Base-by-base conservation (phyloP, 1,140 invertebrate species). In the Trachelipus rathkii region DNA sequence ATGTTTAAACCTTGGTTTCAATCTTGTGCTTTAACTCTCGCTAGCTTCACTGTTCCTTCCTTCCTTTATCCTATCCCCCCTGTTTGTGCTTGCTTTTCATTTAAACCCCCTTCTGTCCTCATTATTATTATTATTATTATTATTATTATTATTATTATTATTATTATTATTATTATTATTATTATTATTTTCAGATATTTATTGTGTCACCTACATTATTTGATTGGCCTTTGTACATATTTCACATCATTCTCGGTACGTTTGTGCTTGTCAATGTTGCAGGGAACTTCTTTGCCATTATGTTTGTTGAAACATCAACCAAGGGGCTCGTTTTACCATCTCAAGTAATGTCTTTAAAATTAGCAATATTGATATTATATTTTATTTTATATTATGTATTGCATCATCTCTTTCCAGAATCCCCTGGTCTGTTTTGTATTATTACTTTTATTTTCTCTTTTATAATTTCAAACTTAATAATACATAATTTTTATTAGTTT, bases 191-290 rank as follows among this genome's bases (percentile, higher is more conserved):
- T 23, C 75, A 91, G 82, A 78, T 92, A 0, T 90, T 88, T 83
- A 79, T 92, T 15, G 90, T 92, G 1, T 79, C 92, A 60, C 91
- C 91, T 5, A 84, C 84, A 24, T 82, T 90, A n/a, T 87, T 81
- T 70, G 75, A 80, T 77, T 24, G 46, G 11, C 75, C 79, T 43
- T 89, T 91, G 81, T 85, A 85, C 13, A 72, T 75, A 21, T 82
- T 91, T 45, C 90, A 94, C 79, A 89, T 90, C 76, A 72, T 87
- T 21, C 84, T 88, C 77, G 91, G 90, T 50, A 87, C 88, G 53
- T 94, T 92, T 83, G 83, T 94, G 0, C 84, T 93, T 78, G 83
- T 90, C 44, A 94, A 94, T 82, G 87, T 94, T 11, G 87, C 91
- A 10, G 89, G 90, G 11, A 94, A 94, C 82, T 89, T 92, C 82